Evolutionary conservation across 2,888 invertebrate genomes (phyloP), one percentile per base, ranked within the genome.

Genomic region (Drosophila infuscata): DNA sequence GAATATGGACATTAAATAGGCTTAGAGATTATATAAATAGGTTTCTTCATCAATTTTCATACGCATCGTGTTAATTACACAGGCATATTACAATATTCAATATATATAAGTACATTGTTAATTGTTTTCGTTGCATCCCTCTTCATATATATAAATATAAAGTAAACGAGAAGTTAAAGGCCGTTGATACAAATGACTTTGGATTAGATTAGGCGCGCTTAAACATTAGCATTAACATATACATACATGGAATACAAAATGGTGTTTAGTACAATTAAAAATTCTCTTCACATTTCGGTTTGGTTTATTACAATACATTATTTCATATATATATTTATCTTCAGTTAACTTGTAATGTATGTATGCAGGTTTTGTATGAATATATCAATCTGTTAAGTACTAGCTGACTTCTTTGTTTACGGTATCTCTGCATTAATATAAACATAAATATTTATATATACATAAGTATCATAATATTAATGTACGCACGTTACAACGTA

Each of bases 261-360:
- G 84, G 84, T 85, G 84, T 82, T 89, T 88, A 84, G 85, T 89
- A 89, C 67, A 89, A 88, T 89, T 89, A 85, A 89, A 85, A 89
- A 89, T 85, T 88, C 88, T 85, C 75, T 85, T 89, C 89, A 89
- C 85, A 88, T 89, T 88, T 87, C 79, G 73, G 82, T 89, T 89
- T 89, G 82, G 84, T 89, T 89, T 87, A 89, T 86, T 86, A 83
- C 83, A 88, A 38, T 38, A 79, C 74, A 86, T 86, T 83, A 83
- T 81, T 75, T 38, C 9, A 32, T 66, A 66, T 80, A 70, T 67
- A 80, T 77, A 63, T 77, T 70, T 76, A 65, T 79, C 51, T 52
- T 68, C 53, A 74, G 58, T 64, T 64, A 52, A 63, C 52, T 65
- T 65, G 56, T 85, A 74, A 65, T 77, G 64, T 70, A 72, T 82